phyloP scores from a whole-genome alignment of 2,113 vertebrate genomes.

The Phalacrocorax carbo region DNA sequence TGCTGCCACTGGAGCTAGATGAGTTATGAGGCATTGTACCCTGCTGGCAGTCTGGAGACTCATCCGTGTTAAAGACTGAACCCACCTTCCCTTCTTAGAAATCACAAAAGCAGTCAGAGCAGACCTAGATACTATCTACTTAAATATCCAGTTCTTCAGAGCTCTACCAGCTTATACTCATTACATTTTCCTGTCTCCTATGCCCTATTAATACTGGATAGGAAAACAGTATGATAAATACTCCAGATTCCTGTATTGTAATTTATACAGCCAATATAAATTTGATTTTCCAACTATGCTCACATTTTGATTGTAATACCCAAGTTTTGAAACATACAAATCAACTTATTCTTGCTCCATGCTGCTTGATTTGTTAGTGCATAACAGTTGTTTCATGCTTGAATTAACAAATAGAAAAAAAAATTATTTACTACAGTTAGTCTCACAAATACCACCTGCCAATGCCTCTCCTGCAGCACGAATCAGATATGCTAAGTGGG shows the following conservation, averaged over 20 bases:
- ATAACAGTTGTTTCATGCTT: background rate
- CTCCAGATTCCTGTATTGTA: background rate
- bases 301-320: background rate
- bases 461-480: background rate
- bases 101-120: background rate
- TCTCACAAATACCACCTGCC: background rate
- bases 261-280: background rate
- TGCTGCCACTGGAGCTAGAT: background rate
- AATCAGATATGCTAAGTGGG: background rate
- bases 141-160: background rate
- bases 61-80: background rate
- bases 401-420: background rate
- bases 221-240: background rate
- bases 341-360: background rate
- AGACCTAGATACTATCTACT: background rate
- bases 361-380: background rate
- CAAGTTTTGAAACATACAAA: background rate
- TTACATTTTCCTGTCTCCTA: background rate
- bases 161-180: rapidly evolving
- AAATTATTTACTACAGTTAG: background rate
- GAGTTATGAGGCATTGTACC: background rate
- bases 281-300: background rate
- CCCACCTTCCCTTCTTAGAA: background rate
- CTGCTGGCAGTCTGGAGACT: background rate
- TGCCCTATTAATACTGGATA: background rate